These are phyloP conservation scores for Coptodon bakossiorum DNA, from an alignment of 2,113 vertebrate genomes.

Conservation along the genomic window DNA sequence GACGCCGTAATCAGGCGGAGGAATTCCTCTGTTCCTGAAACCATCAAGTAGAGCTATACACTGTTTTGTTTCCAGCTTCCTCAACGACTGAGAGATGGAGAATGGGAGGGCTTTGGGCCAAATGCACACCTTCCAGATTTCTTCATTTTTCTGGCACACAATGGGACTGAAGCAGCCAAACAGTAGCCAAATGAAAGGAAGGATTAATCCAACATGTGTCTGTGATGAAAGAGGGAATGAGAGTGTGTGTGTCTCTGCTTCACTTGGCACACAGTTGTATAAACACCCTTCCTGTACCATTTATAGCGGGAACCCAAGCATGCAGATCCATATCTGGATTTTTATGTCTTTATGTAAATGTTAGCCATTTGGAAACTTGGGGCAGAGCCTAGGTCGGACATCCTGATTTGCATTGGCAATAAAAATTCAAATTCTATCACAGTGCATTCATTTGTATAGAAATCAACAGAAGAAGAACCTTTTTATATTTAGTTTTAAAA, in stretches of 20 bases:
- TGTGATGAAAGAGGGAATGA: neutral
- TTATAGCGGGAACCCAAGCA: neutral
- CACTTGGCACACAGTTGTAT: neutral
- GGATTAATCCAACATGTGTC: neutral
- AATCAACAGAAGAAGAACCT: neutral
- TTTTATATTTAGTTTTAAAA: neutral
- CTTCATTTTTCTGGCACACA: neutral
- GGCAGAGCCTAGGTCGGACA: neutral
- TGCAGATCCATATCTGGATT: neutral
- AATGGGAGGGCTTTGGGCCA: constrained; percentile 1
- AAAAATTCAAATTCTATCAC: neutral
- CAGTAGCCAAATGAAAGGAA: neutral
- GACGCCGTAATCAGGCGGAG: neutral
- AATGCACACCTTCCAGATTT: constrained; percentile 6
- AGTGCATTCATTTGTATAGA: neutral
- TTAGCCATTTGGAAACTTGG: neutral
- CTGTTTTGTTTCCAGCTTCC: constrained; percentile 46
- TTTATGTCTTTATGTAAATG: neutral
- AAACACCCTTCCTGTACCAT: neutral
- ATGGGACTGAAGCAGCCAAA: neutral
- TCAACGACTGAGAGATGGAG: neutral
- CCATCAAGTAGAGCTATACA: neutral
- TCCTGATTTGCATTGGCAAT: constrained; percentile 25
- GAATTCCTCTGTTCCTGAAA: constrained; percentile 33
- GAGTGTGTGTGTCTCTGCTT: neutral